Percentiles rank a stretch among this genome's conserved stretches.
These are phyloP conservation scores for Rhinogobio ventralis DNA, from an alignment of 2,797 vertebrate species.

Conservation along the genomic window DNA sequence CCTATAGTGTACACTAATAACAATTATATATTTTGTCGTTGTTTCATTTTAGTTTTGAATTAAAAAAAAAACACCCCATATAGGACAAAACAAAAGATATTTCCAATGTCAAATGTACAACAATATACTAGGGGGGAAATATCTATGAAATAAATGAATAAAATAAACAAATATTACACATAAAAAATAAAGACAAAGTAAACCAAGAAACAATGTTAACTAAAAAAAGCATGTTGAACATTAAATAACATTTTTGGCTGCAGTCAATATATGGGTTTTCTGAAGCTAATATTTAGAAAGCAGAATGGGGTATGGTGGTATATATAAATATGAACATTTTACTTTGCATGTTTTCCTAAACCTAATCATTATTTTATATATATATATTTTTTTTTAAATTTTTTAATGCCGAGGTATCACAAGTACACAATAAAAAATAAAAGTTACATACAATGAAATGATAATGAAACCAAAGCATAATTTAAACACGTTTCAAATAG, in stretches of 20 bases:
- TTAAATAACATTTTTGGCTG: not conserved
- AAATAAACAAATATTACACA: not conserved
- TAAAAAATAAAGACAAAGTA: not conserved
- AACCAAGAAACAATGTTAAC: not conserved
- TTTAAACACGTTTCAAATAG: too few relatives aligned
- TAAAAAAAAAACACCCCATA: not conserved
- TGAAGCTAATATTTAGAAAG: not conserved
- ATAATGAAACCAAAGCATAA: too few relatives aligned
- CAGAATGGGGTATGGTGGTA: not conserved
- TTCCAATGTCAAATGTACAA: not conserved
- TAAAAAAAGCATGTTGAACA: not conserved
- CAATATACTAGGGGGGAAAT: not conserved
- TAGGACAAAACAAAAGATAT: not conserved
- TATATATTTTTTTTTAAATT: too few relatives aligned
- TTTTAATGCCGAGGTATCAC: too few relatives aligned
- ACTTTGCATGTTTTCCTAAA: not conserved
- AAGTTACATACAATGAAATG: too few relatives aligned
- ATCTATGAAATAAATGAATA: not conserved
- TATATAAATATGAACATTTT: not conserved
- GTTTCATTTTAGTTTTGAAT: not conserved
- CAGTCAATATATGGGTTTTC: not conserved
- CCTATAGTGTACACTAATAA: not conserved
- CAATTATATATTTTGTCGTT: not conserved
- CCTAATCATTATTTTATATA: too few relatives aligned
- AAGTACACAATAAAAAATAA: too few relatives aligned